phyloP scores from a whole-genome alignment of 2,888 invertebrate species.

The Allophyes oxyacanthae region DNA sequence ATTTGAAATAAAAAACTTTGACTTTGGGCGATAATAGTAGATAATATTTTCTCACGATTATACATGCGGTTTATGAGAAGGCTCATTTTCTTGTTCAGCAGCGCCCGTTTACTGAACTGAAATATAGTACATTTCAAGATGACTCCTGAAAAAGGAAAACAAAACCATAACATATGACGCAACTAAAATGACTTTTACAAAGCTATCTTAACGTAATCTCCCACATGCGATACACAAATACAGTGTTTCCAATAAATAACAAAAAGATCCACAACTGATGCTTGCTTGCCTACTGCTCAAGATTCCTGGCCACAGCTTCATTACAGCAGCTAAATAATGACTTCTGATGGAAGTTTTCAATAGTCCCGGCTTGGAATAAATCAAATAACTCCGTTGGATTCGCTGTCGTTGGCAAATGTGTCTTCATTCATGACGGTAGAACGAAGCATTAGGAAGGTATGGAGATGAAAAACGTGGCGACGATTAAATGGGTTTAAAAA shows the following conservation, averaged over 20 bases:
- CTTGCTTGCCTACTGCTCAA: conserved; percentile 58
- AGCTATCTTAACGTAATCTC: conserved; percentile 35
- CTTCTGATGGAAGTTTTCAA: conserved; percentile 80
- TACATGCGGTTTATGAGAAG: too few species aligned
- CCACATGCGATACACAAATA: conserved; percentile 48
- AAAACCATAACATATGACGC: conserved; percentile 22
- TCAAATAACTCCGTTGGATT: conserved; percentile 83
- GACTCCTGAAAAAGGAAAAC: conserved; percentile 1
- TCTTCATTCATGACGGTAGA: conserved; percentile 85
- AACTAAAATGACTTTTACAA: conserved; percentile 39
- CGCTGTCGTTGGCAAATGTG: conserved; percentile 86
- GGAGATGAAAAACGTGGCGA: conserved; percentile 62
- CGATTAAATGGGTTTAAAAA: conserved; percentile 3
- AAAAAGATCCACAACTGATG: conserved; percentile 55
- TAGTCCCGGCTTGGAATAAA: conserved; percentile 81
- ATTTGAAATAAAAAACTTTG: too few species aligned
- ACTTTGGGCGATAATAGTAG: too few species aligned
- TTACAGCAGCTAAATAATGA: conserved; percentile 76
- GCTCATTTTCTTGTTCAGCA: too few species aligned
- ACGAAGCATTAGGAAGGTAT: conserved; percentile 64
- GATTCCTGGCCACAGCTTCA: conserved; percentile 65
- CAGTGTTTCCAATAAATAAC: conserved; percentile 57
- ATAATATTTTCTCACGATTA: too few species aligned
- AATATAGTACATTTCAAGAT: background rate
- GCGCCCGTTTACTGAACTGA: too few species aligned